phyloP scores from a whole-genome alignment of 2,113 vertebrate species.

The Capreolus pygargus region DNA sequence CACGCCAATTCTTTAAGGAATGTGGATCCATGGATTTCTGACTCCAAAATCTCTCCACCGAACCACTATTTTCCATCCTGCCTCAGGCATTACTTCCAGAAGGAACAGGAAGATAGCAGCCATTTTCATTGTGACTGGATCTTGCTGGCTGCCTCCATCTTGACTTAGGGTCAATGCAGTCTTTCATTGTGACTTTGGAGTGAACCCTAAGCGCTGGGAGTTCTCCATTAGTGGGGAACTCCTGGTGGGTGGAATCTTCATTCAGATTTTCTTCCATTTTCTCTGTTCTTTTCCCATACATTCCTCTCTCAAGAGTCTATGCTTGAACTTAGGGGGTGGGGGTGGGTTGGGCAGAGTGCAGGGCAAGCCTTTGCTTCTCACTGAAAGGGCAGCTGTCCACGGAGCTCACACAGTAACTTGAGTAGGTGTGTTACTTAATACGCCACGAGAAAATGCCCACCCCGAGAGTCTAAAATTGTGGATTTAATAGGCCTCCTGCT shows the following conservation, averaged over 20 bases:
- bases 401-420: conserved; percentile 63
- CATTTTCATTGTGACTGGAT: not conserved
- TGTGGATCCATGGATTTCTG: not conserved
- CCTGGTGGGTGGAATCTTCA: not conserved
- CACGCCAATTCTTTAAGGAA: not conserved
- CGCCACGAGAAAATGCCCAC: conserved; percentile 65
- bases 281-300: not conserved
- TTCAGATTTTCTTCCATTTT: not conserved
- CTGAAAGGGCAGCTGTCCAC: conserved; percentile 66
- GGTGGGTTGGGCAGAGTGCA: not conserved
- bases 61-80: not conserved
- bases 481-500: conserved; percentile 66
- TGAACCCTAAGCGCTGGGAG: not conserved
- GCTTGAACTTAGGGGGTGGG: not conserved
- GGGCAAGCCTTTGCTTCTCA: not conserved
- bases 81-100: not conserved
- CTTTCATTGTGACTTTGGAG: not conserved
- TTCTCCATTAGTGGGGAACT: not conserved
- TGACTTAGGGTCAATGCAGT: not conserved
- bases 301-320: not conserved
- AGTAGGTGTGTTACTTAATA: conserved; percentile 77
- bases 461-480: conserved; percentile 63
- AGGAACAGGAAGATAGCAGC: not conserved
- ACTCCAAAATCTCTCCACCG: not conserved
- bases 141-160: not conserved